A percentile compares a stretch with the other conserved stretches of the same genome.
These are phyloP conservation scores for Trissolcus brochymenae DNA, from an alignment of 2,888 invertebrate genomes.

Conservation along the genomic window DNA sequence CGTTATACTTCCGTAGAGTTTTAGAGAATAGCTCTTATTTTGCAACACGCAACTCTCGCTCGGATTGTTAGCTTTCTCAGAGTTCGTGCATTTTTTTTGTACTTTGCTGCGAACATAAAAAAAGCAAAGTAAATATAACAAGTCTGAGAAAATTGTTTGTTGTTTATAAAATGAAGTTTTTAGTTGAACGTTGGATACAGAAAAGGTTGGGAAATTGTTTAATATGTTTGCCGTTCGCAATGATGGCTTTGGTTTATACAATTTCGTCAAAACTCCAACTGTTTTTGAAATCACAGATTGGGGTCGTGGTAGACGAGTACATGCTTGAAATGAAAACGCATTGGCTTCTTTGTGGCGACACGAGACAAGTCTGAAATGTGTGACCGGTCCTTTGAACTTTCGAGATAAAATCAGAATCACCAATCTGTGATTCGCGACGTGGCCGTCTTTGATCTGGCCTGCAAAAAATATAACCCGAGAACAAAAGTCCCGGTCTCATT, in stretches of 20 bases:
- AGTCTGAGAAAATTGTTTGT: not conserved
- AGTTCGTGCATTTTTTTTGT: too few relatives aligned
- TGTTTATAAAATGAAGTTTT: not conserved
- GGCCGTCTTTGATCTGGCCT: slow-evolving; percentile 48
- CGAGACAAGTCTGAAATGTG: slow-evolving; percentile 31
- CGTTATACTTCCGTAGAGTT: too few relatives aligned
- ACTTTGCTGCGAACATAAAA: too few relatives aligned
- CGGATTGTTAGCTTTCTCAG: too few relatives aligned
- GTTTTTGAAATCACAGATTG: not conserved
- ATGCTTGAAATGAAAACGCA: slow-evolving; percentile 34
- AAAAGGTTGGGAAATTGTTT: too few relatives aligned
- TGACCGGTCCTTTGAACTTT: slow-evolving; percentile 46
- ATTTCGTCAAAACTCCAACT: too few relatives aligned
- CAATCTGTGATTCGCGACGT: slow-evolving; percentile 47
- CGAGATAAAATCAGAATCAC: slow-evolving; percentile 40
- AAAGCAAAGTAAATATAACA: too few relatives aligned
- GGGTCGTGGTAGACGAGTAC: not conserved
- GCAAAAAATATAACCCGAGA: slow-evolving; percentile 36
- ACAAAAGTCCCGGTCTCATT: slow-evolving; percentile 45
- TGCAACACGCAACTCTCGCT: too few relatives aligned
- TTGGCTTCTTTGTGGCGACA: slow-evolving; percentile 13
- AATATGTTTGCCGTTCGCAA: too few relatives aligned
- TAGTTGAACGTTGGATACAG: too few relatives aligned
- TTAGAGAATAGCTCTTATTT: too few relatives aligned
- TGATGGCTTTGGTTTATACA: too few relatives aligned